Conservation (phyloP, 2,113 vertebrate species). For the Prinia subflava region DNA sequence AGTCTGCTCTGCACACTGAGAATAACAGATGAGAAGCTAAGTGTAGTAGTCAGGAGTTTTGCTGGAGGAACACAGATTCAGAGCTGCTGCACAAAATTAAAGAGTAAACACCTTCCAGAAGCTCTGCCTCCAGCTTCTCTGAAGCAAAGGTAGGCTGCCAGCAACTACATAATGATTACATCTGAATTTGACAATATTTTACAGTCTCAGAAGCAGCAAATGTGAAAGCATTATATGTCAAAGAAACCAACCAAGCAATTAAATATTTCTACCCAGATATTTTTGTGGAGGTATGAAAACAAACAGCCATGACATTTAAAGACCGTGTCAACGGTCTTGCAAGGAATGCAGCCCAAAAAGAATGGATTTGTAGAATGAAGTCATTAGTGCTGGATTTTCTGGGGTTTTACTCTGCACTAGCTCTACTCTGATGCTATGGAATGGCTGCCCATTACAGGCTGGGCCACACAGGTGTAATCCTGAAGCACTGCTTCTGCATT, state of each 20-base stretch:
- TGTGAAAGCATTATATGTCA: neutral
- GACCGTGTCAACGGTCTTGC: neutral
- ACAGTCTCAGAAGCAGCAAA: neutral
- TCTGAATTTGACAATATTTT: neutral
- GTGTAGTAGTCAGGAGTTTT: neutral
- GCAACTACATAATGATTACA: neutral
- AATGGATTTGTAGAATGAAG: neutral
- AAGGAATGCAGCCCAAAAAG: neutral
- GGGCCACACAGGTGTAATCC: neutral
- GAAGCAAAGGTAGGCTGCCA: neutral
- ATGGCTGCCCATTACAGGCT: neutral
- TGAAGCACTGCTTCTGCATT: neutral
- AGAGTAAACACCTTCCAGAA: neutral
- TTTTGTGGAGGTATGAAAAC: neutral
- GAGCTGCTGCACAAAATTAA: neutral
- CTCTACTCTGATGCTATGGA: neutral
- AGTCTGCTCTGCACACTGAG: accelerated
- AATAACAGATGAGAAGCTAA: neutral
- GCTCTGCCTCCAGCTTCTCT: neutral
- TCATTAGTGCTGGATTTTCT: neutral
- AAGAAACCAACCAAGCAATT: neutral
- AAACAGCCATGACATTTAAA: neutral
- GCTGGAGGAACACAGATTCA: neutral
- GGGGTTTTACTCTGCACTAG: neutral
- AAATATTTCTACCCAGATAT: neutral